phyloP scores from a whole-genome alignment of 1,140 invertebrate species.

The Periplaneta americana region DNA sequence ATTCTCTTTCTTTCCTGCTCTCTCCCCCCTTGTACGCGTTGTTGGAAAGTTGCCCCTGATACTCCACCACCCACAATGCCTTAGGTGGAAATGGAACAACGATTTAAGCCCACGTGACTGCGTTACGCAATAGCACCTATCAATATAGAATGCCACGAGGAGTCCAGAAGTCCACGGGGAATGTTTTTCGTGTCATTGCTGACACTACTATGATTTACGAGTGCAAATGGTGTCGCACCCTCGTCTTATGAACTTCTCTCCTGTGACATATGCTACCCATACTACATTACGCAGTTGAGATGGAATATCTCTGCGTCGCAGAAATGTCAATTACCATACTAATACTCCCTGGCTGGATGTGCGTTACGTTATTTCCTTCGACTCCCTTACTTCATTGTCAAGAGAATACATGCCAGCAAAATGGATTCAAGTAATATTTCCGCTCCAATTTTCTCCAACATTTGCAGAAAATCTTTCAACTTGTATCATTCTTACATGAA shows the following conservation, averaged over 20 bases:
- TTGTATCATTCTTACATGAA: too few species aligned
- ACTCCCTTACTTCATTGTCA: not conserved
- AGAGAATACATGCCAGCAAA: not conserved
- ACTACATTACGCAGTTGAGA: not conserved
- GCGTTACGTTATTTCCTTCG: not conserved
- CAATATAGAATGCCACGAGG: not conserved
- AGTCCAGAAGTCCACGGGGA: not conserved
- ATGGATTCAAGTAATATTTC: not conserved
- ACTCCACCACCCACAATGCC: not conserved
- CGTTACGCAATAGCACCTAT: not conserved
- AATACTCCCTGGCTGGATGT: not conserved
- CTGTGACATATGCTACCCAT: not conserved
- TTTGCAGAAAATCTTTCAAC: too few species aligned
- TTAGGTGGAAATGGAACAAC: not conserved
- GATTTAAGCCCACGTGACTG: not conserved
- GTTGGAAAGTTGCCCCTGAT: not conserved
- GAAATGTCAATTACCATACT: not conserved
- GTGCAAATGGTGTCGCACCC: not conserved
- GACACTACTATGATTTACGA: not conserved
- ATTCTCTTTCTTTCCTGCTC: not conserved
- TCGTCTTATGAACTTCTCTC: not conserved
- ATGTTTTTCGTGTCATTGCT: not conserved
- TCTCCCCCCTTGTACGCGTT: not conserved
- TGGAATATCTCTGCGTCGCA: not conserved
- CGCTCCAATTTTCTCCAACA: too few species aligned